Conservation (phyloP, 2,888 invertebrate genomes). For the Sylvicola cinctus region DNA sequence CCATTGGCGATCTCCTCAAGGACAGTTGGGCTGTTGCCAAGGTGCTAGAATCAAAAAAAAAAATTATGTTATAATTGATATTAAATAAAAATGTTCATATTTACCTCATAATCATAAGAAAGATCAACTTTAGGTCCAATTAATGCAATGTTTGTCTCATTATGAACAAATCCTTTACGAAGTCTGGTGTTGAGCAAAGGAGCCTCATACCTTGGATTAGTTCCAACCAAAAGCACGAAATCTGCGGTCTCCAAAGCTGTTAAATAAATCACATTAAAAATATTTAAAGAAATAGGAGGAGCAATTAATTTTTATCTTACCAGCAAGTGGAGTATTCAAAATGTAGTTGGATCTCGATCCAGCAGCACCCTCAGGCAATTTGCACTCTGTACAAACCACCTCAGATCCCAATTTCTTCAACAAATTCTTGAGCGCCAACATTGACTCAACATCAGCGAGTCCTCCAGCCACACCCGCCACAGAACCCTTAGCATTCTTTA, state of each 20-base stretch:
- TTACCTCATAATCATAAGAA: slow-evolving; percentile 71
- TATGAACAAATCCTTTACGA: slow-evolving; percentile 88
- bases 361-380: slow-evolving; percentile 65
- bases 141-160: slow-evolving; percentile 68
- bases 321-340: slow-evolving; percentile 74
- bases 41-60: slow-evolving; percentile 33
- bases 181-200: slow-evolving; percentile 89
- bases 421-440: slow-evolving; percentile 83
- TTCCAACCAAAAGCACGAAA: slow-evolving; percentile 77
- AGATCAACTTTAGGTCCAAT: slow-evolving; percentile 84
- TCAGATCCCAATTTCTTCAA: slow-evolving; percentile 75
- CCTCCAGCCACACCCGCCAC: slow-evolving; percentile 78
- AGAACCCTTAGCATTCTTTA: slow-evolving; percentile 42
- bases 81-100: slow-evolving; percentile 3
- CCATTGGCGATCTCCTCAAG: slow-evolving; percentile 56
- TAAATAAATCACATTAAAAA: too few species aligned
- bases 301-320: slow-evolving; percentile 20
- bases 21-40: slow-evolving; percentile 59
- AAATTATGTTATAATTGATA: slow-evolving; percentile 1
- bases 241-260: slow-evolving; percentile 83
- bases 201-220: slow-evolving; percentile 94
- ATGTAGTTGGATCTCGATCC: slow-evolving; percentile 84
- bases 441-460: slow-evolving; percentile 74
- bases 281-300: too few species aligned
- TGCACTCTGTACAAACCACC: slow-evolving; percentile 71